These are phyloP conservation scores for Paramisgurnus dabryanus DNA, from an alignment of 2,113 vertebrate species.

Conservation along the genomic window DNA sequence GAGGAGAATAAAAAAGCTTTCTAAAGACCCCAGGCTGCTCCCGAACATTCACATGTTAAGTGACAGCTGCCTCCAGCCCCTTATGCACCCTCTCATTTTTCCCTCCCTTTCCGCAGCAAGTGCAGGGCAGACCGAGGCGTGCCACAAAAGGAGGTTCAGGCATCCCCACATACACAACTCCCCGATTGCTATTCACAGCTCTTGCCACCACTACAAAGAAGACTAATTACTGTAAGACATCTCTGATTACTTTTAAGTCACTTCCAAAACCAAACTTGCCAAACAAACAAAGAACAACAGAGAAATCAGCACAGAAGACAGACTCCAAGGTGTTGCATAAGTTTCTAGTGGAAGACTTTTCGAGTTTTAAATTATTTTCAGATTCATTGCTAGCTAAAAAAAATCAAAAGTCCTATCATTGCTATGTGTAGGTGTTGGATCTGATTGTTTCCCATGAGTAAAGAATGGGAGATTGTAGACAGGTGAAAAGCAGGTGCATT, in stretches of 20 bases:
- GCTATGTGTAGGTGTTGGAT: conserved; percentile 41
- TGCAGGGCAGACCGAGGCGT: conserved; percentile 60
- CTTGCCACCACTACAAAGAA: conserved; percentile 70
- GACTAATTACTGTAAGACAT: conserved; percentile 80
- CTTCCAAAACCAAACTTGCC: conserved; percentile 58
- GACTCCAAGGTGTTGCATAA: background rate
- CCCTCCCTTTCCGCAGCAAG: conserved; percentile 62
- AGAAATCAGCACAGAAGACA: conserved; percentile 45
- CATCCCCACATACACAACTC: conserved; percentile 60
- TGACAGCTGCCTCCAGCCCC: conserved; percentile 77
- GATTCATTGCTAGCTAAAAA: conserved; percentile 49
- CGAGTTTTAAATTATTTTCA: conserved; percentile 28
- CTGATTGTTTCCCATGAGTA: conserved; percentile 20
- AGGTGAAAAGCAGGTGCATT: conserved; percentile 47
- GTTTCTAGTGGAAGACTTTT: background rate
- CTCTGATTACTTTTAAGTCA: conserved; percentile 74
- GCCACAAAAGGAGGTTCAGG: conserved; percentile 73
- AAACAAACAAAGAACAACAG: conserved; percentile 60
- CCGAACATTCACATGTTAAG: conserved; percentile 83
- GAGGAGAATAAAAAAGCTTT: conserved; percentile 62
- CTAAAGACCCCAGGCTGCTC: conserved; percentile 72
- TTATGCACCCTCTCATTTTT: conserved; percentile 30
- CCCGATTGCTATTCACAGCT: conserved; percentile 69
- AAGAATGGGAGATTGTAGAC: conserved; percentile 10
- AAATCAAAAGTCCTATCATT: background rate